Conservation (phyloP, 2,888 invertebrate species). For the Thecophora atra region DNA sequence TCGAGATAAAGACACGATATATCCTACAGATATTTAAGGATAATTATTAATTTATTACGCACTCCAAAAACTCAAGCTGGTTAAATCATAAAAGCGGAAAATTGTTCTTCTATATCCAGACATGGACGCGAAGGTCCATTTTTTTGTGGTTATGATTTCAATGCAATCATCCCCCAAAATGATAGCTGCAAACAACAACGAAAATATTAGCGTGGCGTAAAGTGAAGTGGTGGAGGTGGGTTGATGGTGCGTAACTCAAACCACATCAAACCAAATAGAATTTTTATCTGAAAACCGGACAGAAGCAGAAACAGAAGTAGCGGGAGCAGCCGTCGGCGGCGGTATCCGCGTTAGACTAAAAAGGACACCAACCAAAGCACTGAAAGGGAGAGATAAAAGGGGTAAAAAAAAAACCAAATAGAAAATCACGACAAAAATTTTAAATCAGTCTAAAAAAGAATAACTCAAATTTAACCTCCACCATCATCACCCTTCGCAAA, state of each 20-base stretch:
- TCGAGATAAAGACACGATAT: conserved; percentile 5
- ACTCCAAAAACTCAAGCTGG: conserved; percentile 15
- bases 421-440: conserved; percentile 24
- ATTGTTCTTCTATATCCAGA: conserved; percentile 24
- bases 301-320: conserved; percentile 23
- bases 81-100: conserved; percentile 28
- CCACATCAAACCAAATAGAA: conserved; percentile 29
- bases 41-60: conserved; percentile 38
- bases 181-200: conserved; percentile 4
- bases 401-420: neutral
- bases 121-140: conserved; percentile 32
- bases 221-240: neutral
- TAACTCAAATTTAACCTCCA: neutral
- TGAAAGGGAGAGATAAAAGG: neutral
- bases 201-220: neutral
- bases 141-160: conserved; percentile 29
- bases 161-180: conserved; percentile 28
- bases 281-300: conserved; percentile 37
- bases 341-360: neutral
- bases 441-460: conserved; percentile 25
- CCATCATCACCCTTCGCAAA: neutral
- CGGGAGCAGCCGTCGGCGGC: neutral
- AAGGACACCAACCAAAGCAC: conserved; percentile 19
- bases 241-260: neutral
- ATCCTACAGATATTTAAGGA: conserved; percentile 32